Evolutionary conservation across 2,797 vertebrate species (phyloP).

Genomic region (Cyclopterus lumpus): DNA sequence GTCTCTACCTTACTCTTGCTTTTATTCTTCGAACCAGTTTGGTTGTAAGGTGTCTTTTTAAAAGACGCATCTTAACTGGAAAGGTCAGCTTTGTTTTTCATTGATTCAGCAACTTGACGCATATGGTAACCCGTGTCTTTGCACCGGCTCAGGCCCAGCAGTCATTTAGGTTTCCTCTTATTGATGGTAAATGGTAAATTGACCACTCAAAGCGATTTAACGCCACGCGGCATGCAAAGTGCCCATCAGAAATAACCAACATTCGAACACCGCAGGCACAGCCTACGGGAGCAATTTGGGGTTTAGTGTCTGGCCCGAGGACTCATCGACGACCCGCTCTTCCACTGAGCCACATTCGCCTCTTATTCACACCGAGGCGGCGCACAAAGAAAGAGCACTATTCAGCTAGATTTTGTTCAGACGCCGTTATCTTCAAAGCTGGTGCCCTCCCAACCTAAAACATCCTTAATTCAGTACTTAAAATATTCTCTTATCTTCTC

Average conservation of each 20-base stretch:
- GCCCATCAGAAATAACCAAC: too few relatives aligned
- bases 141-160: background rate
- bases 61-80: slow-evolving; percentile 34
- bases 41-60: slow-evolving; percentile 26
- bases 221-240: too few relatives aligned
- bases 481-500: slow-evolving; percentile 4
- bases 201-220: too few relatives aligned
- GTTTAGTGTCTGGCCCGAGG: too few relatives aligned
- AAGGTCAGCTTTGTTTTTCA: slow-evolving; percentile 54
- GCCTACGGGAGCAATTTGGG: too few relatives aligned
- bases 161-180: background rate
- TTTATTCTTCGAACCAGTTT: slow-evolving; percentile 18
- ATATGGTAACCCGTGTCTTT: background rate
- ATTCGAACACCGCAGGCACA: too few relatives aligned
- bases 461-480: background rate
- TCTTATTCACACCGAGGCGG: background rate
- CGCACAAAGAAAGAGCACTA: background rate
- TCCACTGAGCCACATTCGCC: too few relatives aligned
- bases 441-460: background rate
- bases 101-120: slow-evolving; percentile 49
- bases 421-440: slow-evolving; percentile 6
- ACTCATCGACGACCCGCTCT: too few relatives aligned
- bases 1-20: background rate
- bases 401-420: slow-evolving; percentile 1
- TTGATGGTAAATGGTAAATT: background rate